Percentiles rank a stretch among this genome's conserved stretches.
These are phyloP conservation scores for Drosophila ohnishii DNA, from an alignment of 1,140 invertebrate genomes.

Conservation along the genomic window DNA sequence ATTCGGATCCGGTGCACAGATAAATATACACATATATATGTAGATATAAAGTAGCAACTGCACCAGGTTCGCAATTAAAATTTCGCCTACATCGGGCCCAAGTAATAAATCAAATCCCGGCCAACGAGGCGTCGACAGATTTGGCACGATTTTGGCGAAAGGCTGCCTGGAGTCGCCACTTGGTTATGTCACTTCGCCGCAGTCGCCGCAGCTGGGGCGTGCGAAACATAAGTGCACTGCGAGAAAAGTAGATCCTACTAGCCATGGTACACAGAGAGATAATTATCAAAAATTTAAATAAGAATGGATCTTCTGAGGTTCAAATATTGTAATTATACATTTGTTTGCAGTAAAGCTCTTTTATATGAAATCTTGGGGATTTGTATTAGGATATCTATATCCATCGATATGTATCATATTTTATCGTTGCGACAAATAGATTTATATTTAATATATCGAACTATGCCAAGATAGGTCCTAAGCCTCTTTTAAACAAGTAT, in stretches of 20 bases:
- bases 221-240: slow-evolving; percentile 54
- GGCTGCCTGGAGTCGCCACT: slow-evolving; percentile 38
- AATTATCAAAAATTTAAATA: fast-evolving
- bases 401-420: too few species aligned
- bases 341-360: neutral
- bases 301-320: neutral
- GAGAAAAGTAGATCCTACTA: neutral
- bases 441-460: too few species aligned
- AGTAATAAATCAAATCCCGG: slow-evolving; percentile 64
- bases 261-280: neutral
- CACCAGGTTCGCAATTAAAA: slow-evolving; percentile 64
- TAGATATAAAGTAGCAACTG: neutral
- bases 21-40: neutral
- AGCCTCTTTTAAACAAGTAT: too few species aligned
- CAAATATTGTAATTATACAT: neutral
- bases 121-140: slow-evolving; percentile 57
- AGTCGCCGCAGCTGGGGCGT: slow-evolving; percentile 38
- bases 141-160: slow-evolving; percentile 71
- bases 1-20: slow-evolving; percentile 3
- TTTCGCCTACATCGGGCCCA: slow-evolving; percentile 33
- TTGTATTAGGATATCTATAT: neutral
- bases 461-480: too few species aligned
- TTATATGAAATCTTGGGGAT: neutral
- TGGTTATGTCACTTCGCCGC: slow-evolving; percentile 62
- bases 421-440: too few species aligned